Percentiles rank a stretch among this genome's conserved stretches.
These are phyloP conservation scores for Musca vetustissima DNA, from an alignment of 1,140 invertebrate species.

Conservation along the genomic window DNA sequence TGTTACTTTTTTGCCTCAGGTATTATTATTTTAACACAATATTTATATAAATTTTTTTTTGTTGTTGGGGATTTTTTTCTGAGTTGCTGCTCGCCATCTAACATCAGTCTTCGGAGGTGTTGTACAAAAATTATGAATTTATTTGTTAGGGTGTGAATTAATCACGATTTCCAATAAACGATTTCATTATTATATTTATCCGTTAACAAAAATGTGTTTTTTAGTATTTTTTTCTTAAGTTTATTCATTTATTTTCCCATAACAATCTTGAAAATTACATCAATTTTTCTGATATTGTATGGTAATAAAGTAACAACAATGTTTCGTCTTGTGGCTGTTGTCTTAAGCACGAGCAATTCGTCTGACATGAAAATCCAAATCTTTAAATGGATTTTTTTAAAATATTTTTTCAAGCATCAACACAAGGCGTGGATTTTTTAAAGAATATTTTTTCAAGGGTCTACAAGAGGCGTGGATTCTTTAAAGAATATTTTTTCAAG, in stretches of 20 bases:
- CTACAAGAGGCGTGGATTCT: too few relatives aligned
- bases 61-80: neutral
- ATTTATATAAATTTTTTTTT: slow-evolving; percentile 21
- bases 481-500: too few relatives aligned
- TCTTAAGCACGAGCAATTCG: too few relatives aligned
- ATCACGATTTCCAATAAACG: slow-evolving; percentile 18
- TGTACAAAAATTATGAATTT: neutral
- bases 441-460: too few relatives aligned
- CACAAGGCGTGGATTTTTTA: too few relatives aligned
- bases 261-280: slow-evolving; percentile 5
- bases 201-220: neutral
- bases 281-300: neutral
- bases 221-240: neutral
- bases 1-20: slow-evolving; percentile 1
- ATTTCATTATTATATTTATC: slow-evolving; percentile 9
- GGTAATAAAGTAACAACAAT: too few relatives aligned
- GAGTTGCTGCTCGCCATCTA: neutral
- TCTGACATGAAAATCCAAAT: too few relatives aligned
- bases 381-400: too few relatives aligned
- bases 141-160: slow-evolving; percentile 15
- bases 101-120: neutral
- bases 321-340: too few relatives aligned
- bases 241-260: neutral
- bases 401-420: too few relatives aligned
- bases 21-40: slow-evolving; percentile 21